Conservation (phyloP, 2,888 invertebrate genomes). For the Spisula subtruncata region DNA sequence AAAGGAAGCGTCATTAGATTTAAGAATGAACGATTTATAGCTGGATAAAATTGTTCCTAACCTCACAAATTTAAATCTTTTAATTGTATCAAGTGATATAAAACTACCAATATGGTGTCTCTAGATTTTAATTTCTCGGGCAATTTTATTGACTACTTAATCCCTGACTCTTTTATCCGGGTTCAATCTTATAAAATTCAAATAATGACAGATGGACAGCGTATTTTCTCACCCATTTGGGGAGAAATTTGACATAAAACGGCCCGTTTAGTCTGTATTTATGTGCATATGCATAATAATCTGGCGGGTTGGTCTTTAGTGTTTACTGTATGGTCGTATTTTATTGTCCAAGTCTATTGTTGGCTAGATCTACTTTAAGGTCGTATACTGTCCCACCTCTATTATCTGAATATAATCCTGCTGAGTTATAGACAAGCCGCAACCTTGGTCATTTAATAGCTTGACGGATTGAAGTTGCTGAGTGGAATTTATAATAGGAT, state of each 20-base stretch:
- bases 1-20: neutral
- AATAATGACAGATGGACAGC: constrained; percentile 23
- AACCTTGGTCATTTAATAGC: constrained; percentile 6
- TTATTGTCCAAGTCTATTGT: neutral
- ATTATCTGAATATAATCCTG: neutral
- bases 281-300: neutral
- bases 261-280: neutral
- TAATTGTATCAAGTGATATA: neutral
- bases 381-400: neutral
- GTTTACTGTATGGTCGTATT: neutral
- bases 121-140: neutral
- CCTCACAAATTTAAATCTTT: neutral
- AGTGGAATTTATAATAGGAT: neutral
- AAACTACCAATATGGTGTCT: neutral
- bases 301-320: neutral
- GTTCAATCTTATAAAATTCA: constrained; percentile 7
- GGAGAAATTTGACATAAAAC: neutral
- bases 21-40: neutral
- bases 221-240: constrained; percentile 19
- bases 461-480: neutral
- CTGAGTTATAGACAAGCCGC: neutral
- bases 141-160: constrained; percentile 21
- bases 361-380: neutral
- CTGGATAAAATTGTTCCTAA: neutral
- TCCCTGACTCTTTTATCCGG: neutral